Percentiles rank a stretch among this genome's conserved stretches.
phyloP scores from a whole-genome alignment of 2,888 invertebrate genomes.

The Punctoribates punctum region DNA sequence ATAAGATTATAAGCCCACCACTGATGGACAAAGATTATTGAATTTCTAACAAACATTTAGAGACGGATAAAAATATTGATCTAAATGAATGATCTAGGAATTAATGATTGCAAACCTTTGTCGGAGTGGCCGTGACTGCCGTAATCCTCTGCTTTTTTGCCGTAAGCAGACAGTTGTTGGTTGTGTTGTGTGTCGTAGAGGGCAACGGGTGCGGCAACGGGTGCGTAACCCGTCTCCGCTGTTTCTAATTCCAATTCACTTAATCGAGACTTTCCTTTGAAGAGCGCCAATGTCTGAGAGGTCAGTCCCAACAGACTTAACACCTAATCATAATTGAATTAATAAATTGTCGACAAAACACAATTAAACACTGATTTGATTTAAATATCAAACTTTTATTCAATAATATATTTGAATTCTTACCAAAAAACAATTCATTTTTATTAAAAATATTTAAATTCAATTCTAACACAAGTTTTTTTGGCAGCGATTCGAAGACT shows the following conservation, averaged over 20 bases:
- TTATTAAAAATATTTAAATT: background rate
- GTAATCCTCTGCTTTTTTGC: slow-evolving; percentile 27
- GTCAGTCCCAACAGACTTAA: background rate
- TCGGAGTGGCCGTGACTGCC: slow-evolving; percentile 14
- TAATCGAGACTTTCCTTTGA: slow-evolving; percentile 3
- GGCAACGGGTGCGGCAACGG: too few relatives aligned
- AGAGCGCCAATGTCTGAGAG: background rate
- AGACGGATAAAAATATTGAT: too few relatives aligned
- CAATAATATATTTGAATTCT: too few relatives aligned
- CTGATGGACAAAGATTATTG: too few relatives aligned
- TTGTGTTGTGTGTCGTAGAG: too few relatives aligned
- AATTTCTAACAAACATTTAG: too few relatives aligned
- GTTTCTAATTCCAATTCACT: slow-evolving; percentile 27
- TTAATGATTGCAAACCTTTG: slow-evolving; percentile 4
- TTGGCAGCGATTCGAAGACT: too few relatives aligned
- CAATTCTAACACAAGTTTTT: too few relatives aligned
- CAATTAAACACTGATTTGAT: too few relatives aligned
- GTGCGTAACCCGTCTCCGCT: slow-evolving; percentile 23
- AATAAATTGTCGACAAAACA: background rate
- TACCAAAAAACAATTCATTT: slow-evolving; percentile 7
- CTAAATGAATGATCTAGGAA: too few relatives aligned
- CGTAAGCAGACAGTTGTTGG: slow-evolving; percentile 2
- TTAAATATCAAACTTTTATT: too few relatives aligned
- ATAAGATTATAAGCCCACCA: too few relatives aligned
- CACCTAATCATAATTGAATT: background rate